Evolutionary conservation across 2,113 vertebrate genomes (phyloP).

Genomic region (Callochromis pleurospilus): DNA sequence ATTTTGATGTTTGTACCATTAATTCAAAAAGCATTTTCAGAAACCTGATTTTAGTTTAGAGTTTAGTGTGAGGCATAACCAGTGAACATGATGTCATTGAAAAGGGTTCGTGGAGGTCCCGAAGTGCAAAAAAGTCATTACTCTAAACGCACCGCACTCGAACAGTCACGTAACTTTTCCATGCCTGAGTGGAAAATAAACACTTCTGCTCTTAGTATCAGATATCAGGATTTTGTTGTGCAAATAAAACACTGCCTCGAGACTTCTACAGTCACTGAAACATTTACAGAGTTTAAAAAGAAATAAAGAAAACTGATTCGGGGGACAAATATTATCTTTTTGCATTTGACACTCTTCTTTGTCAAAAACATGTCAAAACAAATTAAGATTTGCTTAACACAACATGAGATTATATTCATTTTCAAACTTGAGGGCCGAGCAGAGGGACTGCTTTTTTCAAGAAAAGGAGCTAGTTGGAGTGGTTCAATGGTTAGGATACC

Average conservation of each 20-base stretch:
- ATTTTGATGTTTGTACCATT: not conserved
- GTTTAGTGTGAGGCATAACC: not conserved
- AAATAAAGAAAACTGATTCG: not conserved
- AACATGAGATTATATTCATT: not conserved
- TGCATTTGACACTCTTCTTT: not conserved
- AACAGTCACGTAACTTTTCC: conserved; percentile 15
- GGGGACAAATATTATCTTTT: not conserved
- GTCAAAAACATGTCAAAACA: not conserved
- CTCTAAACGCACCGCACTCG: not conserved
- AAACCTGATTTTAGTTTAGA: not conserved
- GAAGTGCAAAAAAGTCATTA: conserved; percentile 25
- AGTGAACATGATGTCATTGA: conserved; percentile 1
- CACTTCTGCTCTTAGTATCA: not conserved
- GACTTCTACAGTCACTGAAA: not conserved
- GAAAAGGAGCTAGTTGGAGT: not conserved
- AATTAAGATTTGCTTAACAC: not conserved
- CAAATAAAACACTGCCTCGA: not conserved
- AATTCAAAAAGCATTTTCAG: conserved; percentile 4
- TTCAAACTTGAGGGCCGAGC: not conserved
- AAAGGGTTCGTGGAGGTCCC: conserved; percentile 11
- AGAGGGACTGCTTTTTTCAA: not conserved
- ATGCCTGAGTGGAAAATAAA: conserved; percentile 21
- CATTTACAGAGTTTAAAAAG: not conserved
- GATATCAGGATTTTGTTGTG: not conserved
- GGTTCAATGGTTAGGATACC: not conserved